Conservation (phyloP, 2,113 vertebrate genomes). For the Otus sunia region DNA sequence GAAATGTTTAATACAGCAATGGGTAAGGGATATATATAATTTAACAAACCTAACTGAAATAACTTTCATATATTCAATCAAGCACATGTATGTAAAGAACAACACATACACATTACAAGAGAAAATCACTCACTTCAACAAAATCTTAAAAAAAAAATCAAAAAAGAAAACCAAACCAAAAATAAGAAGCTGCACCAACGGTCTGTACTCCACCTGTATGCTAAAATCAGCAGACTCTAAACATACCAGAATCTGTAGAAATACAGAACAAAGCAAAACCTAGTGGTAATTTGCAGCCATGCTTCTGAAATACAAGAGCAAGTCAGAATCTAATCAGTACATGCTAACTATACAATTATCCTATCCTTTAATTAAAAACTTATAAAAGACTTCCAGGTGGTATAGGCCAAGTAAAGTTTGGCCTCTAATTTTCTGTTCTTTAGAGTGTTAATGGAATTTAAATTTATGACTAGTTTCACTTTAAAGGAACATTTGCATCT, state of each 20-base stretch:
- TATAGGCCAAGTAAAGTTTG: neutral
- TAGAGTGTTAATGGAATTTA: neutral
- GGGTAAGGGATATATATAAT: neutral
- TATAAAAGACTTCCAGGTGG: neutral
- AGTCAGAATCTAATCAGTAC: slow-evolving; percentile 12
- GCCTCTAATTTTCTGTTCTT: slow-evolving; percentile 31
- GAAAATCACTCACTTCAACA: neutral
- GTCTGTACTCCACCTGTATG: neutral
- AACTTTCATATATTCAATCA: neutral
- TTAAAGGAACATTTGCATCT: neutral
- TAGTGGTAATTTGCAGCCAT: neutral
- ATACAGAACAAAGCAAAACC: slow-evolving; percentile 13
- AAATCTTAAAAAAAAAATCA: neutral
- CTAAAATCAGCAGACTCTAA: neutral
- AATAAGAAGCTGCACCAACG: neutral
- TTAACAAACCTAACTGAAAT: neutral
- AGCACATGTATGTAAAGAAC: neutral
- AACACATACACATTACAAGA: neutral
- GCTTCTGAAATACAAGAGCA: neutral
- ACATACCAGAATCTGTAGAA: neutral
- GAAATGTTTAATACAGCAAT: neutral
- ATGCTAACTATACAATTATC: slow-evolving; percentile 19
- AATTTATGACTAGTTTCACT: neutral
- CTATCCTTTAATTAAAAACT: slow-evolving; percentile 33
- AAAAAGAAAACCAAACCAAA: neutral